Conservation (phyloP, 2,797 vertebrate species). For the Propithecus deckenii region DNA sequence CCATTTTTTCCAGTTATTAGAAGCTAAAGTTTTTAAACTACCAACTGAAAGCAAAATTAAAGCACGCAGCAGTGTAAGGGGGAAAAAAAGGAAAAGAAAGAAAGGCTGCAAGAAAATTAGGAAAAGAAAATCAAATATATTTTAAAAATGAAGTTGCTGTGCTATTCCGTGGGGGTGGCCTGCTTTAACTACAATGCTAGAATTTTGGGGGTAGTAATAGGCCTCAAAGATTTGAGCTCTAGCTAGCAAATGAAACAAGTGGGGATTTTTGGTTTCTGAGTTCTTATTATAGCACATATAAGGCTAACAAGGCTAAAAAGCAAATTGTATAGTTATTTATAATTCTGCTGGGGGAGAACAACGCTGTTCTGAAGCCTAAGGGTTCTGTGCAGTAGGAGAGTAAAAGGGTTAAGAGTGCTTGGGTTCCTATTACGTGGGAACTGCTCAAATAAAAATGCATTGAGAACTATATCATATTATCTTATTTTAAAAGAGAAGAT, state of each 20-base stretch:
- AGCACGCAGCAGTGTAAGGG: constrained; percentile 82
- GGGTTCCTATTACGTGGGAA: not conserved
- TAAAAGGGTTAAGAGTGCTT: not conserved
- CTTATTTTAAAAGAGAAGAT: not conserved
- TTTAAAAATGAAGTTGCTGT: constrained; percentile 85
- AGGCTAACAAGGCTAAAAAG: constrained; percentile 12
- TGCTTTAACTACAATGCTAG: constrained; percentile 78
- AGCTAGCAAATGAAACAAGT: constrained; percentile 59
- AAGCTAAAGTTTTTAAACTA: constrained; percentile 93
- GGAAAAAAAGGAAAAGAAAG: not conserved
- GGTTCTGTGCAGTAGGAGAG: not conserved
- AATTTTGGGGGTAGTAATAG: constrained; percentile 59
- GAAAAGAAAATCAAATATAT: constrained; percentile 84
- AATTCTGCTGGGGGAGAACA: not conserved
- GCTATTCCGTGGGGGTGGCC: constrained; percentile 73
- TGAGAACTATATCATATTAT: not conserved
- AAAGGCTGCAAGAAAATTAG: constrained; percentile 84
- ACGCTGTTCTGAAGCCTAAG: constrained; percentile 10
- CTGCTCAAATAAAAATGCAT: constrained; percentile 34
- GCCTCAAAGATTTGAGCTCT: constrained; percentile 61
- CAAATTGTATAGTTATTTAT: not conserved
- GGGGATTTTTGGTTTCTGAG: constrained; percentile 58
- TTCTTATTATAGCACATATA: constrained; percentile 27
- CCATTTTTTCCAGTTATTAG: constrained; percentile 92
- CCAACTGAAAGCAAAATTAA: constrained; percentile 89